Evolutionary conservation across 37 sponge, comb jelly and placozoan genomes (phyloP).

Genomic region (Spongia lamella): DNA sequence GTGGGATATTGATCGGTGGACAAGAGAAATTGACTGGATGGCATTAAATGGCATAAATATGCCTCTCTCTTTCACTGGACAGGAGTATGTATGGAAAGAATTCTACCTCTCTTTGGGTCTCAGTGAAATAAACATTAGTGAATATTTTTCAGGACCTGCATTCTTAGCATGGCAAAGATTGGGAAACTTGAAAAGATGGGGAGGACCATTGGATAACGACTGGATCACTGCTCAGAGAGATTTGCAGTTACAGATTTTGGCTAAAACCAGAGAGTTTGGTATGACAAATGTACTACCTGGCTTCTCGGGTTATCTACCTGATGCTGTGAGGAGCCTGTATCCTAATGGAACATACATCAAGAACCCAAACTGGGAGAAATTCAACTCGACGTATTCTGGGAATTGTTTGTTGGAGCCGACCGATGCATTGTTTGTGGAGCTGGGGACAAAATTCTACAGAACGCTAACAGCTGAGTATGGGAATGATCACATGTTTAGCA

Average conservation of each 20-base stretch:
- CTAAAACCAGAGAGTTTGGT: constrained; percentile 39
- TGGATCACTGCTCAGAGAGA: constrained; percentile 42
- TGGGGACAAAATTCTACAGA: constrained; percentile 45
- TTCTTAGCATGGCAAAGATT: constrained; percentile 79
- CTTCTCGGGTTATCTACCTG: constrained; percentile 65
- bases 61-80: constrained; percentile 72
- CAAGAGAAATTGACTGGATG: constrained; percentile 80
- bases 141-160: constrained; percentile 63
- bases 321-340: constrained; percentile 29
- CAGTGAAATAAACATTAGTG: constrained; percentile 36
- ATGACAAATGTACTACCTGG: constrained; percentile 72
- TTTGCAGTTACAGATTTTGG: constrained; percentile 55
- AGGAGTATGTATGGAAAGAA: constrained; percentile 59
- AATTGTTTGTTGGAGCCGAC: constrained; percentile 60
- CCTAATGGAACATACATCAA: constrained; percentile 31
- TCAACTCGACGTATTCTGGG: constrained; percentile 50
- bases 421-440: constrained; percentile 46
- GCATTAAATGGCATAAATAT: constrained; percentile 72
- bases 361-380: constrained; percentile 32
- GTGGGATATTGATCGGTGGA: constrained; percentile 68
- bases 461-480: constrained; percentile 41
- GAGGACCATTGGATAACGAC: constrained; percentile 60
- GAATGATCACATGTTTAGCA: constrained; percentile 54
- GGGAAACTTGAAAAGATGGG: constrained; percentile 72
- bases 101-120: constrained; percentile 41